These are phyloP conservation scores for Hydraecia micacea DNA, from an alignment of 2,888 invertebrate genomes.

Conservation along the genomic window DNA sequence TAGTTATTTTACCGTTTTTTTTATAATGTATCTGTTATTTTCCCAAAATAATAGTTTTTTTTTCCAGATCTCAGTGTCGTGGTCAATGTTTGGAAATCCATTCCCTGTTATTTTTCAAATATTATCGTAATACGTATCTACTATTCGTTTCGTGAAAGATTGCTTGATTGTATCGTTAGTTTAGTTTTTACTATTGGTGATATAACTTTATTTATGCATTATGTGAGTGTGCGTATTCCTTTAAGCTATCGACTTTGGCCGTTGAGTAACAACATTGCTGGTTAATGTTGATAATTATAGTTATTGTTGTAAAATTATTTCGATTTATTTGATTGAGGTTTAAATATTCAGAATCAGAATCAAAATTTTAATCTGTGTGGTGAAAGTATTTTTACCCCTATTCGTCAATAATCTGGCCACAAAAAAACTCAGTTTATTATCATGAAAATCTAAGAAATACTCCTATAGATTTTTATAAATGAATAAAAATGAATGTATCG, in stretches of 20 bases:
- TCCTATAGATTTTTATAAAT: neutral
- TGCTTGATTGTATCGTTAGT: slow-evolving; percentile 19
- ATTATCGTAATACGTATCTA: slow-evolving; percentile 37
- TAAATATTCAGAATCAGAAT: neutral
- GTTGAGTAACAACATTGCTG: neutral
- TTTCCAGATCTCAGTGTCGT: slow-evolving; percentile 24
- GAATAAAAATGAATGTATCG: neutral
- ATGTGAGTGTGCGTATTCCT: slow-evolving; percentile 21
- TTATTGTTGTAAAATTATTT: neutral
- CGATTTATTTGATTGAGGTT: too few species aligned
- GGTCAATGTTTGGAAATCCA: slow-evolving; percentile 30
- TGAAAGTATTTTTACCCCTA: too few species aligned
- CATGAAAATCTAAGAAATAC: neutral
- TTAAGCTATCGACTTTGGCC: neutral
- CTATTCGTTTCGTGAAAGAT: slow-evolving; percentile 29
- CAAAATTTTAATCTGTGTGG: neutral
- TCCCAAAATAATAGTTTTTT: neutral
- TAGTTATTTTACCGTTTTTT: neutral
- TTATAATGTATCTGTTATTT: neutral
- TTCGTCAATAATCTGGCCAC: neutral
- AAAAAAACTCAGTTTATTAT: neutral
- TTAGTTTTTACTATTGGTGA: slow-evolving; percentile 39
- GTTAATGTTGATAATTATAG: neutral
- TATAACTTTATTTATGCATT: slow-evolving; percentile 41
- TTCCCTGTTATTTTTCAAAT: slow-evolving; percentile 35